phyloP scores from a whole-genome alignment of 2,888 invertebrate genomes.

The Nomada ferruginata region DNA sequence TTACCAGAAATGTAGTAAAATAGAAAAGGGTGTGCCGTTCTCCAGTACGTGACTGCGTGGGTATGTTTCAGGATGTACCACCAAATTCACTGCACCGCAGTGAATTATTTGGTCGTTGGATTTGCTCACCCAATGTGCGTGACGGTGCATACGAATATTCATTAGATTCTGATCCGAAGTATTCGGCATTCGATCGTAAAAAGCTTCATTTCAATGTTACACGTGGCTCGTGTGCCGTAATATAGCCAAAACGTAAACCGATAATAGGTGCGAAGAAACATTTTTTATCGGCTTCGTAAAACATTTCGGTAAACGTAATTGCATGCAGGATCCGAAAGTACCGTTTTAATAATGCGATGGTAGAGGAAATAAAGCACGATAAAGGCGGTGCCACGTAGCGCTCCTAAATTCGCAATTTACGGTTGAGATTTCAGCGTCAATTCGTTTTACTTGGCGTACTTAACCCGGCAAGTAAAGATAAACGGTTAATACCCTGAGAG shows the following conservation, averaged over 20 bases:
- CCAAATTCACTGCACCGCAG: conserved; percentile 3
- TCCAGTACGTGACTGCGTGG: background rate
- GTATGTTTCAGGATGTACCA: background rate
- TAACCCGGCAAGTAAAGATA: background rate
- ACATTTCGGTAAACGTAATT: background rate
- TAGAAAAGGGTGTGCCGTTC: background rate
- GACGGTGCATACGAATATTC: background rate
- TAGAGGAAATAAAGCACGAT: conserved; percentile 26
- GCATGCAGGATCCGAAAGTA: background rate
- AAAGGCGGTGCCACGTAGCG: background rate
- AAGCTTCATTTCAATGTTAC: background rate
- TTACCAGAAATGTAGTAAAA: background rate
- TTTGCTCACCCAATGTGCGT: background rate
- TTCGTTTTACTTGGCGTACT: background rate
- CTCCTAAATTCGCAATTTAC: conserved; percentile 32
- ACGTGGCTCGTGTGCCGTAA: background rate
- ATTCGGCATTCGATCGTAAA: background rate
- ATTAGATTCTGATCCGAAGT: background rate
- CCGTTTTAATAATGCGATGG: conserved; percentile 21
- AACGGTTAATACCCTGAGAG: background rate
- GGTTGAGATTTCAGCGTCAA: background rate
- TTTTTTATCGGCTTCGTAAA: background rate
- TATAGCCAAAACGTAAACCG: background rate
- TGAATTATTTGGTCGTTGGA: conserved; percentile 13
- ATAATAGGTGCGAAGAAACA: background rate